Percentiles rank a stretch among this genome's conserved stretches.
These are phyloP conservation scores for Capitulum mitella DNA, from an alignment of 2,888 invertebrate genomes.

Conservation along the genomic window DNA sequence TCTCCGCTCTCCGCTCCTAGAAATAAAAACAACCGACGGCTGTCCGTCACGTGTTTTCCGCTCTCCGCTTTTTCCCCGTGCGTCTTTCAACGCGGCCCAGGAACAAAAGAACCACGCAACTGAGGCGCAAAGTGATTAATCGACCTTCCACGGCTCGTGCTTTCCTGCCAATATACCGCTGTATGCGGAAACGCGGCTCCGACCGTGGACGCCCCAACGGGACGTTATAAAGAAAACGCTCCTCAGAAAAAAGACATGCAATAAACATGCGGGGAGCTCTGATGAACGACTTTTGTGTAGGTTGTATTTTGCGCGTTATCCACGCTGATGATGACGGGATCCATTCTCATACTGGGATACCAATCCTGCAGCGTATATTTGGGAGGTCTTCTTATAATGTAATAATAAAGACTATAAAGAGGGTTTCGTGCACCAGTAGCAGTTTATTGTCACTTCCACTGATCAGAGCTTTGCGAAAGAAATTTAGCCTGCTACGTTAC, in stretches of 20 bases:
- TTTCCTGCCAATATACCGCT: background rate
- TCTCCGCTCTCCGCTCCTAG: too few species aligned
- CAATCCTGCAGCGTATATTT: too few species aligned
- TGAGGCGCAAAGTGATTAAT: constrained; percentile 16
- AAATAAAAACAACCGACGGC: too few species aligned
- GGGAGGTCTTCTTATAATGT: too few species aligned
- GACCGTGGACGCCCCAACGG: background rate
- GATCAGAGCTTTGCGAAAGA: too few species aligned
- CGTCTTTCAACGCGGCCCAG: background rate
- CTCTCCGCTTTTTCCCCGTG: background rate
- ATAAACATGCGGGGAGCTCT: background rate
- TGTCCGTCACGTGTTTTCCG: background rate
- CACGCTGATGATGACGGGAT: too few species aligned
- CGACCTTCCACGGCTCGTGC: background rate
- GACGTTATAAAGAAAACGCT: background rate
- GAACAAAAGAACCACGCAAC: constrained; percentile 18
- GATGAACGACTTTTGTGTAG: background rate
- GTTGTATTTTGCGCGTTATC: too few species aligned
- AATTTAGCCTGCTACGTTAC: too few species aligned
- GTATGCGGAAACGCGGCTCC: background rate
- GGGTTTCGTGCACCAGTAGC: too few species aligned
- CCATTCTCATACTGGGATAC: too few species aligned
- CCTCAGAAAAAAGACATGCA: constrained; percentile 6
- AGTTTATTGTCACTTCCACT: too few species aligned
- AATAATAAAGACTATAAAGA: too few species aligned